Base-by-base conservation (phyloP, 2,113 vertebrate genomes). In the Rana temporaria region DNA sequence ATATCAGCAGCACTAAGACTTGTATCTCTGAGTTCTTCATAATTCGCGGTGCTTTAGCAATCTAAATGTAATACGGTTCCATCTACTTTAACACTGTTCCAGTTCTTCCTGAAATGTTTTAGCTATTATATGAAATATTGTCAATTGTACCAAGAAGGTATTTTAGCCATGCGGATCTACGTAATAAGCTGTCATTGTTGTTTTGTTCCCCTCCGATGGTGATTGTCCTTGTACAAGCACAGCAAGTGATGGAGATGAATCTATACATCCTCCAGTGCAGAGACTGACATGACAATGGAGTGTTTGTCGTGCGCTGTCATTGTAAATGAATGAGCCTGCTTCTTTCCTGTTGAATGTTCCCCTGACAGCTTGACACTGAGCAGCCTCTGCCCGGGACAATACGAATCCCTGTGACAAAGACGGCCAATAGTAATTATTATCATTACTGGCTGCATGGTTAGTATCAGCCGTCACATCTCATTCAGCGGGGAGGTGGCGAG, bases 381-480 rank as follows among this genome's bases (percentile, higher is more conserved):
- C 80, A 82, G 80, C 42, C 70, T 22, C 42, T 20, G 7, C 15
- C 30, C 56, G 18, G 34, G 68, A 64, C 59, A 18, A 52, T 63
- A 53, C 53, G 42, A 79, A 64, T 34, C 56, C 38, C 60, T 60
- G 38, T 22, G 19, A n/a, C 30, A 74, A 52, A 75, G 56, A 19
- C 59, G 20, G 80, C 52, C 60, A 4, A 56, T n/a, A 70, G 72
- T 42, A 67, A 82, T 75, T 82, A n/a, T 82, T 73, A 75, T 82
- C 62, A 75, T 56, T 67, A 14, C 30, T 73, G 80, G 80, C 71
- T 11, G 48, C 30, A 82, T 75, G 80, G 70, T 57, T 24, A 66
- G 52, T 66, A 38, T 82, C 80, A 82, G 69, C 11, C 12, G 79
- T 73, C 69, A 63, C 56, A 19, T 22, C 53, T 64, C 34, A 71